phyloP scores from a whole-genome alignment of 2,797 vertebrate genomes.

The Phrynocephalus vlangalii region DNA sequence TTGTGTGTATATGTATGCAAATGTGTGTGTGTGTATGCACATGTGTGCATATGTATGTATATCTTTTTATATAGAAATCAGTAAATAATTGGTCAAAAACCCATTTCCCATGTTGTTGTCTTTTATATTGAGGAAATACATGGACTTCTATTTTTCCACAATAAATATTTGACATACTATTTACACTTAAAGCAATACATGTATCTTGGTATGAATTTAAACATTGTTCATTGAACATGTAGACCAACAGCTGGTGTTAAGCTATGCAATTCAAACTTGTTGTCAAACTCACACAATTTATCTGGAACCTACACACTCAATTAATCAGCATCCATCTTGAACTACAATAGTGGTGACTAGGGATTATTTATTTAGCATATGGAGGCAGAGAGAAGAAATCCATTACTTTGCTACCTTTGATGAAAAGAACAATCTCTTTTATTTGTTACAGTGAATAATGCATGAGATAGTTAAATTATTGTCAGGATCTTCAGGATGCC shows the following conservation, averaged over 20 bases:
- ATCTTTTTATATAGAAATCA: too few relatives aligned
- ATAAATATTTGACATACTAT: background rate
- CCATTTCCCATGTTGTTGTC: background rate
- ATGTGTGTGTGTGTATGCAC: too few relatives aligned
- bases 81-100: background rate
- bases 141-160: background rate
- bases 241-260: background rate
- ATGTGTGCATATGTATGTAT: too few relatives aligned
- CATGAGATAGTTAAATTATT: conserved; percentile 25
- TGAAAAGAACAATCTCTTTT: conserved; percentile 17
- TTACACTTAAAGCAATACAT: background rate
- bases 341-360: background rate
- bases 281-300: background rate
- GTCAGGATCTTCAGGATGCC: conserved; percentile 23
- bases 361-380: background rate
- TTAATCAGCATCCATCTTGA: background rate
- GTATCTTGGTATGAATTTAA: background rate
- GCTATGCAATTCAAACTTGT: background rate
- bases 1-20: too few relatives aligned
- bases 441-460: conserved; percentile 35
- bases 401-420: conserved; percentile 1
- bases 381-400: background rate
- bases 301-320: background rate
- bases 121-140: background rate
- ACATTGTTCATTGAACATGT: background rate